These are phyloP conservation scores for Acanthisitta chloris DNA, from an alignment of 2,113 vertebrate species.

Conservation along the genomic window DNA sequence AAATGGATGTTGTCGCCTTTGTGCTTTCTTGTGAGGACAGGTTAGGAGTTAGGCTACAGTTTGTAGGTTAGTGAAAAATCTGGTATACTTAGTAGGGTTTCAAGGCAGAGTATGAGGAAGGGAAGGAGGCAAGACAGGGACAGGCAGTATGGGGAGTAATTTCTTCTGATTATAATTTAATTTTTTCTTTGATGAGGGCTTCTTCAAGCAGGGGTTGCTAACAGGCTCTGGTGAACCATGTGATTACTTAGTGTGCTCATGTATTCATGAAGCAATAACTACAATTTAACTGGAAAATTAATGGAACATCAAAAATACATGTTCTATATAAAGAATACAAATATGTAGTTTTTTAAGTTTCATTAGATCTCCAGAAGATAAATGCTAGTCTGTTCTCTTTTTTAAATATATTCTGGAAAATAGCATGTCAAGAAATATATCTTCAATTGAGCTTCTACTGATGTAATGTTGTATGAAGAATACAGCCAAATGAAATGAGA, in stretches of 20 bases:
- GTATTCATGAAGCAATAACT: neutral
- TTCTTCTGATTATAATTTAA: neutral
- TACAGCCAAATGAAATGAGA: neutral
- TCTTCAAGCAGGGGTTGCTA: neutral
- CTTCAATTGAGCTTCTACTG: neutral
- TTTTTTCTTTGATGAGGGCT: neutral
- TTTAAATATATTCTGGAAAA: neutral
- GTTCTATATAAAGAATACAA: neutral
- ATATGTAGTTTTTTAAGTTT: neutral
- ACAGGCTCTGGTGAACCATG: neutral
- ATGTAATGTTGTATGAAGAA: neutral
- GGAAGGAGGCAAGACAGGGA: neutral
- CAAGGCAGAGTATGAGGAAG: neutral
- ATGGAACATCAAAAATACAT: neutral
- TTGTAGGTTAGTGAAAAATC: neutral
- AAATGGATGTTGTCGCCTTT: neutral
- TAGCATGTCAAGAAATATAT: neutral
- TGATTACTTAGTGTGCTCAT: neutral
- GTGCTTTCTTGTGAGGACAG: neutral
- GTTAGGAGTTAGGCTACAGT: neutral
- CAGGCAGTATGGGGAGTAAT: neutral
- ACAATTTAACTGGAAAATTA: neutral
- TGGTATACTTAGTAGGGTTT: neutral
- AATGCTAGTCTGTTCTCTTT: neutral
- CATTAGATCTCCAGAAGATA: neutral